These are phyloP conservation scores for Drosophila merina DNA, from an alignment of 2,888 invertebrate genomes.

Conservation along the genomic window DNA sequence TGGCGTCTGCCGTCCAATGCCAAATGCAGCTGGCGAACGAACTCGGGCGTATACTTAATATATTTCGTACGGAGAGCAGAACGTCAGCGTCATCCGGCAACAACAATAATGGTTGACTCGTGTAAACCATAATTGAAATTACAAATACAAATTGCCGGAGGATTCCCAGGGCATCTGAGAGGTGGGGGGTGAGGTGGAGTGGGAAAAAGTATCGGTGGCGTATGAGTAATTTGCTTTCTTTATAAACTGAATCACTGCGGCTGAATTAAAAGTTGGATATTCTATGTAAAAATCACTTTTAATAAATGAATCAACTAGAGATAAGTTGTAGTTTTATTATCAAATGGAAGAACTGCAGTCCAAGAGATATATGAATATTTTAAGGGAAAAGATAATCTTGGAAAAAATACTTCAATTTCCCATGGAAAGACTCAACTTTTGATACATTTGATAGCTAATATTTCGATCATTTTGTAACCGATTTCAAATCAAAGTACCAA, in stretches of 20 bases:
- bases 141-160: slow-evolving; percentile 23
- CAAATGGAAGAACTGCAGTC: too few species aligned
- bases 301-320: too few species aligned
- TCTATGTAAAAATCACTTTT: background rate
- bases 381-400: too few species aligned
- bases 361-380: too few species aligned
- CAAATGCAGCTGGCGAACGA: slow-evolving; percentile 40
- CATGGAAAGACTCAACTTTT: too few species aligned
- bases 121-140: slow-evolving; percentile 43
- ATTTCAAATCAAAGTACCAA: too few species aligned
- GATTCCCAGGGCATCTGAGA: background rate
- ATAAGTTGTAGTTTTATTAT: too few species aligned
- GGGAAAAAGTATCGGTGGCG: slow-evolving; percentile 25
- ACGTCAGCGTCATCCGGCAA: slow-evolving; percentile 20
- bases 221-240: slow-evolving; percentile 39
- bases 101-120: slow-evolving; percentile 24
- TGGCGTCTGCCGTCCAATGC: slow-evolving; percentile 19
- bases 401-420: too few species aligned
- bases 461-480: too few species aligned
- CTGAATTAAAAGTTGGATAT: slow-evolving; percentile 12
- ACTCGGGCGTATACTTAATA: slow-evolving; percentile 37
- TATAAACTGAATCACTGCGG: slow-evolving; percentile 29
- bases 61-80: background rate
- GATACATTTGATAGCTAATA: too few species aligned
- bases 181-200: background rate